These are phyloP conservation scores for Parnassius apollo DNA, from an alignment of 2,888 invertebrate genomes.

Conservation along the genomic window DNA sequence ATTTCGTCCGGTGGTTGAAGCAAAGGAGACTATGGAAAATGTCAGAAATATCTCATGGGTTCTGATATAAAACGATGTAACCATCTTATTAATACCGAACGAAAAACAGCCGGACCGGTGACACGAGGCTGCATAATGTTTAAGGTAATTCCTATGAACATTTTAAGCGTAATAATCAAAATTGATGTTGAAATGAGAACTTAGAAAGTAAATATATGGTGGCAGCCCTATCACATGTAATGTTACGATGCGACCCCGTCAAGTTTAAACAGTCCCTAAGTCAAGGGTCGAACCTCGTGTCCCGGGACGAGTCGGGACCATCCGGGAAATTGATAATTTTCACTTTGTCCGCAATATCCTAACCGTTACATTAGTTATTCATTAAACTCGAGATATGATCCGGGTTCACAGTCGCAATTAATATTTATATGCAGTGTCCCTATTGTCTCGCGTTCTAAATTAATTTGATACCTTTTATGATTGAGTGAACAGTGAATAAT, in stretches of 20 bases:
- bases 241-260: constrained; percentile 24
- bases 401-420: constrained; percentile 57
- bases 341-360: constrained; percentile 55
- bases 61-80: too few species aligned
- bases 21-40: too few species aligned
- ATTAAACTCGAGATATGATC: constrained; percentile 67
- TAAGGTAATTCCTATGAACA: too few species aligned
- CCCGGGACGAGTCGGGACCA: constrained; percentile 38
- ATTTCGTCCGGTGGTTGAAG: too few species aligned
- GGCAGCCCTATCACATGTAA: constrained; percentile 46
- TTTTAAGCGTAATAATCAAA: too few species aligned
- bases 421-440: constrained; percentile 70
- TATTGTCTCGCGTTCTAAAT: constrained; percentile 61
- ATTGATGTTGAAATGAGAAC: too few species aligned
- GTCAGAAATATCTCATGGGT: too few species aligned
- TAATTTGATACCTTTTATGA: constrained; percentile 50
- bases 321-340: constrained; percentile 73
- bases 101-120: too few species aligned
- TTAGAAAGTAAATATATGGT: neutral
- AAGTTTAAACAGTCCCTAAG: constrained; percentile 54
- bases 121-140: too few species aligned
- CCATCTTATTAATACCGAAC: too few species aligned
- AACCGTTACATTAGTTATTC: constrained; percentile 73
- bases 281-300: constrained; percentile 55
- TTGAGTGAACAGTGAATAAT: constrained; percentile 38